phyloP scores from a whole-genome alignment of 2,797 vertebrate species.

The Pipistrellus nathusii region DNA sequence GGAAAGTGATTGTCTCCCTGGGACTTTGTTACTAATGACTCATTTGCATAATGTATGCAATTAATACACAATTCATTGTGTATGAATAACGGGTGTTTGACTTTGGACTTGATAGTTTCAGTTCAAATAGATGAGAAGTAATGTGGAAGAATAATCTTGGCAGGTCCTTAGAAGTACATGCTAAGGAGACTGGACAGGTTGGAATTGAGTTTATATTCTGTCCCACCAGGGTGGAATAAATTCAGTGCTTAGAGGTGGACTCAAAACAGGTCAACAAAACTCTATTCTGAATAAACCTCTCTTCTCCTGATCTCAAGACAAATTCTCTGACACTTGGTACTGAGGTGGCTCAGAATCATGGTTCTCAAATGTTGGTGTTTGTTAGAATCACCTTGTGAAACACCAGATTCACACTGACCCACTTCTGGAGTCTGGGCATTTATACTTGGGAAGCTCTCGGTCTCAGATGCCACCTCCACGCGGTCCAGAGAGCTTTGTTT shows the following conservation, averaged over 20 bases:
- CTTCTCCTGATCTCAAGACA: neutral
- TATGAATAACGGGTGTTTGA: neutral
- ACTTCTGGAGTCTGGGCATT: neutral
- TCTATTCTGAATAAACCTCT: neutral
- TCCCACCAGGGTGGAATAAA: neutral
- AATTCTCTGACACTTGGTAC: neutral
- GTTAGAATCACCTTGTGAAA: slow-evolving; percentile 9
- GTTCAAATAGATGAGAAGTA: neutral
- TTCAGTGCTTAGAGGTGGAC: neutral
- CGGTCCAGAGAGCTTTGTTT: neutral
- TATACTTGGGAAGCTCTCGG: neutral
- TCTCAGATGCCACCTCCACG: neutral
- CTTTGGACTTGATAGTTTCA: neutral
- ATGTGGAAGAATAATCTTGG: neutral
- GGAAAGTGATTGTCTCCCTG: neutral
- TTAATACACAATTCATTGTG: neutral
- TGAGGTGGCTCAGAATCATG: neutral
- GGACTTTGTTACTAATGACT: neutral
- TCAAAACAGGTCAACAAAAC: neutral
- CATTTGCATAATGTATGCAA: neutral
- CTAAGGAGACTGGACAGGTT: neutral
- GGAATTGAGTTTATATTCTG: neutral
- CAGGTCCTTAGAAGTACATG: neutral
- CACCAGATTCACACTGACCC: neutral
- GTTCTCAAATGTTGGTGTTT: neutral